Conservation (phyloP, 1,140 invertebrate genomes). For the Arctopsyche grandis region DNA sequence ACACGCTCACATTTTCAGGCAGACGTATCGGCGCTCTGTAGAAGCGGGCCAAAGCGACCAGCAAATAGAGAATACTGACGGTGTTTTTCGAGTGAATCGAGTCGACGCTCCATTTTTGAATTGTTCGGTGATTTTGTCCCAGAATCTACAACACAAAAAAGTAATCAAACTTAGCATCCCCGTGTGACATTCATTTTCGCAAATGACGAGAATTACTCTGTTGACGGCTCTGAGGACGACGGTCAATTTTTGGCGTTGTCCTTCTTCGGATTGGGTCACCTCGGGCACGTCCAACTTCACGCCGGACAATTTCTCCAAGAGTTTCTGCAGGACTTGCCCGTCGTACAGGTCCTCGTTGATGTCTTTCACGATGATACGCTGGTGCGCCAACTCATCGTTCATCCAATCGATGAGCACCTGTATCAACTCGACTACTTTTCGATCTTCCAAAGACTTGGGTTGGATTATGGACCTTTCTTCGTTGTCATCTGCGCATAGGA, state of each 20-base stretch:
- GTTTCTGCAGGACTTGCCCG: conserved; percentile 97
- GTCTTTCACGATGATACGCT: conserved; percentile 97
- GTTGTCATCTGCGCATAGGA: conserved; percentile 84
- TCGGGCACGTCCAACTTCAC: conserved; percentile 96
- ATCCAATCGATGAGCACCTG: conserved; percentile 96
- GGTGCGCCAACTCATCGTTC: conserved; percentile 96
- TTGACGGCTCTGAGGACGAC: conserved; percentile 90
- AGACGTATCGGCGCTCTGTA: conserved; percentile 95
- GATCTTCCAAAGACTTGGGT: conserved; percentile 85
- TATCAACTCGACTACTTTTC: conserved; percentile 88
- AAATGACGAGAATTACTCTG: conserved; percentile 67
- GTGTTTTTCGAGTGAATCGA: conserved; percentile 96
- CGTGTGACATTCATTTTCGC: not conserved
- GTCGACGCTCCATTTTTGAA: conserved; percentile 92
- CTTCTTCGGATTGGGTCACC: conserved; percentile 98
- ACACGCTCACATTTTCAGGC: conserved; percentile 94
- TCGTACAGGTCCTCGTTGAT: conserved; percentile 98
- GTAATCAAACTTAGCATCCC: not conserved
- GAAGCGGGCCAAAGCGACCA: conserved; percentile 92
- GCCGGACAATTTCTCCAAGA: conserved; percentile 91
- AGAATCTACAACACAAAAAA: conserved; percentile 40
- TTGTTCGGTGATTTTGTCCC: conserved; percentile 62
- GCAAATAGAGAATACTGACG: conserved; percentile 92
- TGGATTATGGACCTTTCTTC: conserved; percentile 97
- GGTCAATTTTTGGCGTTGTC: conserved; percentile 93